phyloP scores from a whole-genome alignment of 2,113 vertebrate species.

The Sphaerodactylus townsendi region DNA sequence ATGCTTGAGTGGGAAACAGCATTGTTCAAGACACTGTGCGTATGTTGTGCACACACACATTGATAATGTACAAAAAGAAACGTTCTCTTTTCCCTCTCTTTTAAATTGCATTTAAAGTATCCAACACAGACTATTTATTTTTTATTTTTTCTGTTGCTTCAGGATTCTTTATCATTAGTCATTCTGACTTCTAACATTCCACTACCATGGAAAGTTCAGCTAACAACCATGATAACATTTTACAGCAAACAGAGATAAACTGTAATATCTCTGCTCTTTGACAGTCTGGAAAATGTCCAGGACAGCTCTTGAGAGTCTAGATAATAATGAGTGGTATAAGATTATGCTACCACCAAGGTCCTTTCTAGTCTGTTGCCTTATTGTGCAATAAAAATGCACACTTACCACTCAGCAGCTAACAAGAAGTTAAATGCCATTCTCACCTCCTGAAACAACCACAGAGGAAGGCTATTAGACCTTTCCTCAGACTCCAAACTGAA shows the following conservation, averaged over 20 bases:
- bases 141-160: conserved; percentile 17
- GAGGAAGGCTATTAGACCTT: too few species aligned
- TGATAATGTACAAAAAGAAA: too few species aligned
- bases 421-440: neutral
- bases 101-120: neutral
- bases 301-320: conserved; percentile 33
- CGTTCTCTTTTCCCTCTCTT: neutral
- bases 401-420: neutral
- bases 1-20: too few species aligned
- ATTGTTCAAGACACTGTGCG: too few species aligned
- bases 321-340: conserved; percentile 28
- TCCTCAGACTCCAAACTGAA: too few species aligned
- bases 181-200: conserved; percentile 42
- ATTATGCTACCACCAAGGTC: conserved; percentile 34
- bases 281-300: conserved; percentile 56
- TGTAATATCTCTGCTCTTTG: conserved; percentile 29
- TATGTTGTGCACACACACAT: too few species aligned
- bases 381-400: neutral
- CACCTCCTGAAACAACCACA: too few species aligned
- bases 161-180: neutral
- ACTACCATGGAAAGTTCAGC: conserved; percentile 46
- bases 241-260: conserved; percentile 47
- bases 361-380: conserved; percentile 7
- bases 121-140: neutral
- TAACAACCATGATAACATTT: conserved; percentile 22